Evolutionary conservation across 92 coral and sea anemone species (phyloP).

Genomic region (Porites lobata): DNA sequence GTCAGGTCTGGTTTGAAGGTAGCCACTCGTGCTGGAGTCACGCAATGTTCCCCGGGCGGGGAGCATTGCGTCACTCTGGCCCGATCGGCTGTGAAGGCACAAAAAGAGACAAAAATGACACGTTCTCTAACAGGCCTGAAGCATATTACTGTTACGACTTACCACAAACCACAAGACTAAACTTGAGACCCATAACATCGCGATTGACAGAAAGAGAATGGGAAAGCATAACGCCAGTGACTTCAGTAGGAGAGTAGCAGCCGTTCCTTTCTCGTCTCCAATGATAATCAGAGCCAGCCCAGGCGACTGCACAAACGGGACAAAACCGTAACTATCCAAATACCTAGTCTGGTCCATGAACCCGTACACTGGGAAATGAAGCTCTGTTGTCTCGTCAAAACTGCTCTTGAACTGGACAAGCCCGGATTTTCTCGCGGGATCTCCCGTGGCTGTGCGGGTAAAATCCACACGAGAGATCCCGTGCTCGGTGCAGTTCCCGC

Average conservation of each 20-base stretch:
- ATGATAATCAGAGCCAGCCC: conserved; percentile 91
- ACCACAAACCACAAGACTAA: conserved; percentile 91
- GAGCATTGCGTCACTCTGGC: too few species aligned
- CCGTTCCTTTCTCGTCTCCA: conserved; percentile 90
- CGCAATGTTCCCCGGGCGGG: too few species aligned
- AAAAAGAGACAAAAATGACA: too few species aligned
- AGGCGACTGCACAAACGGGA: conserved; percentile 90
- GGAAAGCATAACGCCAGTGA: conserved; percentile 93
- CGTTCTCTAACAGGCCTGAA: not conserved
- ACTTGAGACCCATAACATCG: conserved; percentile 86
- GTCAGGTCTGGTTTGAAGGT: too few species aligned
- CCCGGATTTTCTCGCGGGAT: conserved; percentile 74
- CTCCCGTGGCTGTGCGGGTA: conserved; percentile 36
- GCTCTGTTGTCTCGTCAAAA: conserved; percentile 82
- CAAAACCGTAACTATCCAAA: conserved; percentile 82
- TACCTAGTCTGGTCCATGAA: conserved; percentile 80
- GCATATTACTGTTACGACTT: conserved; percentile 33
- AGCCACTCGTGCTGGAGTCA: too few species aligned
- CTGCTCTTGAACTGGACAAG: conserved; percentile 74
- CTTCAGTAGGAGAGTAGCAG: conserved; percentile 74
- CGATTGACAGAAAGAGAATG: conserved; percentile 75
- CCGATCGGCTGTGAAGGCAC: too few species aligned
- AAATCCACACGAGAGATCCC: conserved; percentile 68
- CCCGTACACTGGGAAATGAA: conserved; percentile 94
- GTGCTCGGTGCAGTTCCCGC: conserved; percentile 82